These are phyloP conservation scores for Glareola pratincola DNA, from an alignment of 2,113 vertebrate species.

Conservation along the genomic window DNA sequence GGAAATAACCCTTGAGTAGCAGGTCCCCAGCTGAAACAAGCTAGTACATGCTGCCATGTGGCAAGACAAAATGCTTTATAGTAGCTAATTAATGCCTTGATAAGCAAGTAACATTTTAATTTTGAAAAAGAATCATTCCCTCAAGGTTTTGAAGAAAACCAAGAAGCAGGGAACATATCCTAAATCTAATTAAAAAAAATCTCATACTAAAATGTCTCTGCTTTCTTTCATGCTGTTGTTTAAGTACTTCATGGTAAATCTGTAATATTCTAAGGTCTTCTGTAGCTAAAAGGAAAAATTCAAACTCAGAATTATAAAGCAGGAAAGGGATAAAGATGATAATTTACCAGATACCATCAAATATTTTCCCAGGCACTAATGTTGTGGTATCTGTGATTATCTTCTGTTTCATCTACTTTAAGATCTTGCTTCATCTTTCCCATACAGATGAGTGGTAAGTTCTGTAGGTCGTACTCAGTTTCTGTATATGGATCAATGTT, in stretches of 20 bases:
- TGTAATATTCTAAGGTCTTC: background rate
- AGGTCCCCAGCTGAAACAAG: background rate
- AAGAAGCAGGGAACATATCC: background rate
- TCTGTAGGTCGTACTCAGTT: background rate
- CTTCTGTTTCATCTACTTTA: background rate
- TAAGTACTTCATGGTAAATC: background rate
- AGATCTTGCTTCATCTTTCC: background rate
- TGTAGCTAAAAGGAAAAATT: background rate
- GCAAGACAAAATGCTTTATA: background rate
- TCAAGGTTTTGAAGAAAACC: background rate
- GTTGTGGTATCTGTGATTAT: background rate
- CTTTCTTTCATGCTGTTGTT: background rate
- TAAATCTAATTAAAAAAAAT: background rate
- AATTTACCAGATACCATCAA: background rate
- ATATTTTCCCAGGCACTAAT: background rate
- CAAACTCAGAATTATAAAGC: background rate
- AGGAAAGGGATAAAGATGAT: background rate
- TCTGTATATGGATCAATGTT: fast-evolving
- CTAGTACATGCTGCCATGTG: background rate
- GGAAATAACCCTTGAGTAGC: background rate
- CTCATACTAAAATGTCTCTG: background rate
- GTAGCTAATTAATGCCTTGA: background rate
- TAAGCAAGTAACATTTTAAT: background rate
- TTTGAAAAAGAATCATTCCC: background rate
- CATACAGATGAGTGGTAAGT: background rate